Evolutionary conservation across 2,113 vertebrate species (phyloP).

Genomic region (Falco punctatus): DNA sequence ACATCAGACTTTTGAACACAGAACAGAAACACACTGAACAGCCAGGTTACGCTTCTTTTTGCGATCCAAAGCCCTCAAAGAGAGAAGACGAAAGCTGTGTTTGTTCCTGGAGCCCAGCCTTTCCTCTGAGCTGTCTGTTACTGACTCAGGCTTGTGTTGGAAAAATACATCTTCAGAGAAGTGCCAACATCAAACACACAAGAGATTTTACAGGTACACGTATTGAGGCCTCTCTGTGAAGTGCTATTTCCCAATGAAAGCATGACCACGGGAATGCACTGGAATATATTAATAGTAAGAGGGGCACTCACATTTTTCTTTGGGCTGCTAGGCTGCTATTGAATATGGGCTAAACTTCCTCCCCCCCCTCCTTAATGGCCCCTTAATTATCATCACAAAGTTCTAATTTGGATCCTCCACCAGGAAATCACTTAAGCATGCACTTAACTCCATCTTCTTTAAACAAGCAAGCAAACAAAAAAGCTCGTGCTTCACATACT

Average conservation of each 20-base stretch:
- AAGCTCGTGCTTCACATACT: background rate
- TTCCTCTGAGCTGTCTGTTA: conserved; percentile 41
- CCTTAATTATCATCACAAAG: background rate
- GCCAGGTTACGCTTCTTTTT: background rate
- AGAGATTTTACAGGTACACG: conserved; percentile 16
- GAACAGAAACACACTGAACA: conserved; percentile 21
- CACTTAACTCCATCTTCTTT: background rate
- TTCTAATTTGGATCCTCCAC: conserved; percentile 15
- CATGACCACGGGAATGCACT: background rate
- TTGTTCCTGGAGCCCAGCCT: conserved; percentile 38
- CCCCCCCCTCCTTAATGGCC: background rate
- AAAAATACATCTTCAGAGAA: conserved; percentile 58
- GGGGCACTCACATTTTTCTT: background rate
- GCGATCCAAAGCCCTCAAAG: conserved; percentile 7
- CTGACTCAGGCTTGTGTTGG: conserved; percentile 23
- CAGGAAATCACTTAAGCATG: background rate
- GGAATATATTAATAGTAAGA: conserved; percentile 16
- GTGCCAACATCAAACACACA: conserved; percentile 41
- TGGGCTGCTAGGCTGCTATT: background rate
- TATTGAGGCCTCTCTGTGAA: conserved; percentile 10
- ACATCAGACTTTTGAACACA: conserved; percentile 41
- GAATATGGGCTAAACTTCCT: background rate
- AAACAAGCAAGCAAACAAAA: background rate
- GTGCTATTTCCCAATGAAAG: conserved; percentile 4
- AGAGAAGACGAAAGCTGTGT: background rate